phyloP scores from a whole-genome alignment of 2,113 vertebrate genomes.

The Nerophis ophidion region DNA sequence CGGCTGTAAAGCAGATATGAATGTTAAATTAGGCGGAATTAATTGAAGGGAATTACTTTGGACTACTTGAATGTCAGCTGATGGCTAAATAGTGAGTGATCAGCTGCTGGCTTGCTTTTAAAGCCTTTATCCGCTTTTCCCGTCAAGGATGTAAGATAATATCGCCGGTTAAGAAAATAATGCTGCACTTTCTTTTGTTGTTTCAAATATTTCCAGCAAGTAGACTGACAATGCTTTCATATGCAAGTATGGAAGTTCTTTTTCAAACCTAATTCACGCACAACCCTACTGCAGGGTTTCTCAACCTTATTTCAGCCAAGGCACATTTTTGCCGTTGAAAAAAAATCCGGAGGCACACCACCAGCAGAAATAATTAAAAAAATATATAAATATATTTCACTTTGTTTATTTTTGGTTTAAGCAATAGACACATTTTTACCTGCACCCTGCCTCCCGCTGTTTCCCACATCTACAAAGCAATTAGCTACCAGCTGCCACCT shows the following conservation, averaged over 20 bases:
- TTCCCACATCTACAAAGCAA: too few species aligned
- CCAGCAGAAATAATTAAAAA: too few species aligned
- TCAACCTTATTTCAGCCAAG: too few species aligned
- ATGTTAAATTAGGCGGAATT: slow-evolving; percentile 95
- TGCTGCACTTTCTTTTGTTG: slow-evolving; percentile 1
- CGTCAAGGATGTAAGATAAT: slow-evolving; percentile 12
- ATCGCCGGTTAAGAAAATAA: slow-evolving; percentile 15
- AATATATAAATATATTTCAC: too few species aligned
- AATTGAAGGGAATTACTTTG: slow-evolving; percentile 91
- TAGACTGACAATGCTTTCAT: slow-evolving; percentile 11
- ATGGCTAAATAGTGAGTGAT: slow-evolving; percentile 80
- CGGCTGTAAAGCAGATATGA: slow-evolving; percentile 87
- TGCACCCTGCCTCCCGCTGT: too few species aligned
- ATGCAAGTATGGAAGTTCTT: slow-evolving; percentile 13
- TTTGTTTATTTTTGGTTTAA: too few species aligned
- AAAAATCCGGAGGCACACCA: too few species aligned
- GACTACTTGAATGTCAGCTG: slow-evolving; percentile 85
- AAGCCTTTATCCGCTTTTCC: slow-evolving; percentile 35
- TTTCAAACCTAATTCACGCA: slow-evolving; percentile 1
- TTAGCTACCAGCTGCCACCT: too few species aligned
- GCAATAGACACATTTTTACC: too few species aligned
- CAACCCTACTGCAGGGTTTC: too few species aligned
- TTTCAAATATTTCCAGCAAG: slow-evolving; percentile 13
- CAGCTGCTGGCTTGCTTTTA: slow-evolving; percentile 65
- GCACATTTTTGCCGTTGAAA: too few species aligned